phyloP scores from a whole-genome alignment of 1,140 invertebrate species.

The Aphelenchoides fujianensis region DNA sequence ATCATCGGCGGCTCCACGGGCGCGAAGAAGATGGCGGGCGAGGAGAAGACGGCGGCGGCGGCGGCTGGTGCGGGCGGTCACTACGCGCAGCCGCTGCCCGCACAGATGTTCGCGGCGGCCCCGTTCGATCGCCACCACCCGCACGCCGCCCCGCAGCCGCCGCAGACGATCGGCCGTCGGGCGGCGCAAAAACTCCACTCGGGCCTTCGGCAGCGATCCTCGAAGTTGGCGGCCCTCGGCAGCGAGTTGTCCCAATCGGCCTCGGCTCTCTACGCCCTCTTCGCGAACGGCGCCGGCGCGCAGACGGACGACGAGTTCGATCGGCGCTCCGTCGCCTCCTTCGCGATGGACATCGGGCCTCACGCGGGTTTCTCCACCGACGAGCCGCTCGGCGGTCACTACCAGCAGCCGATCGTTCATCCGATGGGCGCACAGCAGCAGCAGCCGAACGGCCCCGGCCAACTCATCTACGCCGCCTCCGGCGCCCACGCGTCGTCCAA shows the following conservation, averaged over 20 bases:
- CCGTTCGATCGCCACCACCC: no score
- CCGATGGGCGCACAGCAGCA: no score
- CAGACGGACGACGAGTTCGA: slow-evolving; percentile 1
- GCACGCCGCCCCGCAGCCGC: neutral
- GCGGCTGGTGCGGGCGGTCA: no score
- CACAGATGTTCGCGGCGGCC: no score
- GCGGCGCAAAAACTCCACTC: slow-evolving; percentile 9
- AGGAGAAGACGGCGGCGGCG: no score
- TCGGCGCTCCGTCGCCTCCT: neutral
- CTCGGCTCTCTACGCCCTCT: slow-evolving; percentile 44
- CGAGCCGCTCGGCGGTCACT: neutral
- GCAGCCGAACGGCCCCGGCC: neutral
- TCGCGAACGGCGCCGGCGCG: slow-evolving; percentile 19
- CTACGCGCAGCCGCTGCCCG: no score
- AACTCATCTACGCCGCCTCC: neutral
- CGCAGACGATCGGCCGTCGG: neutral
- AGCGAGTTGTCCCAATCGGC: slow-evolving; percentile 40
- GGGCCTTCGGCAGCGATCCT: neutral
- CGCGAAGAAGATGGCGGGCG: no score
- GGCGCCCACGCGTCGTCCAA: neutral
- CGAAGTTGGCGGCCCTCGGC: slow-evolving; percentile 29
- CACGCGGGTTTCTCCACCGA: neutral
- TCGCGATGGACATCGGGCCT: neutral
- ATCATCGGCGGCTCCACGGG: no score
- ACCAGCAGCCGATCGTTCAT: slow-evolving; percentile 11